Base-by-base conservation (phyloP, 2,113 vertebrate species). In the Aspidoscelis tigris region DNA sequence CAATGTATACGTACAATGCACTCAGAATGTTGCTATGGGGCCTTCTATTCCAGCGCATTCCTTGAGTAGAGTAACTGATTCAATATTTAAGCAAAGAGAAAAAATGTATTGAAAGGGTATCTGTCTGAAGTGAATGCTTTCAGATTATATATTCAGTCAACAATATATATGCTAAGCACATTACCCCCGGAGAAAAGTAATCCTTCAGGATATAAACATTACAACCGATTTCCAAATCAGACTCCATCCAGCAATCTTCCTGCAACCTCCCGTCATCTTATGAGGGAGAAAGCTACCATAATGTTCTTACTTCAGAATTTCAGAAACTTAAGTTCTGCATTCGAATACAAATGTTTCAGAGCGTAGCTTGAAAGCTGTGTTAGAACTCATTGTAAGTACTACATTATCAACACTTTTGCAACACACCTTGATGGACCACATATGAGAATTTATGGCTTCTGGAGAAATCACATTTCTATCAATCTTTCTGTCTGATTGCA, bases 31-130 rank as follows among this genome's bases (percentile, higher is more conserved):
- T 3, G 8, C 88, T 91, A 88, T 21, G 72, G 81, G 93, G 86
- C 80, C 88, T 91, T 86, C 77, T 92, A 33, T 86, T 89, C 74
- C 88, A 93, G 90, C 80, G 73, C 87, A 93, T 93, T 91, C 91
- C 86, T 87, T 0, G 0, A 89, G 86, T 86, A 92, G 0, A 90
- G 85, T 88, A 94, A 92, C 89, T 89, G 85, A 80, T 79, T 93
- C 53, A 58, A 75, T 89, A 87, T 90, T 91, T 93, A 88, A 92
- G 85, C 33, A 93, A 82, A 58, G 88, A 81, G 80, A 89, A 90
- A 33, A 90, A 61, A 80, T 82, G 89, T 90, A 90, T 84, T 0
- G 87, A 89, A 87, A 90, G 91, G 92, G 76, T 10, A 86, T 90
- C 92, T 86, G 90, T 90, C 47, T 18, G 55, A 55, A 90, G 76